Evolutionary conservation across 2,113 vertebrate genomes (phyloP), one percentile per base, ranked within the genome.

Genomic region (Phyllostomus hastatus): DNA sequence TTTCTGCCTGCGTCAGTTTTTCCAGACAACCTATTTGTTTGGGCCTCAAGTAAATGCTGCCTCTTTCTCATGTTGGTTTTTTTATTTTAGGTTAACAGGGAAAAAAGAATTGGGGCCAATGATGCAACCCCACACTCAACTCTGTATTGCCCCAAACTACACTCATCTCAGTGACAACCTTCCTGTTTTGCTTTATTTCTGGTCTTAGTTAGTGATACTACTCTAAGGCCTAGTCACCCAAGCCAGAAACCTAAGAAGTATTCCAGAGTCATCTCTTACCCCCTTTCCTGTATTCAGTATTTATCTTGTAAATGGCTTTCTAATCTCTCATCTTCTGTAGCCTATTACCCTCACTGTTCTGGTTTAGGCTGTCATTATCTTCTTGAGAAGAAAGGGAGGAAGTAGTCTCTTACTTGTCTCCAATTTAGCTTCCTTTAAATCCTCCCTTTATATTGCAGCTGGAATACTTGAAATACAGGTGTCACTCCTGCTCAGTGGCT

Each of bases 111-210:
- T 93, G 59, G 46, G 46, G 90, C 54, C 48, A 52, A 1, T 70
- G 78, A 76, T 90, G 48, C 28, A 61, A 41, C 10, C 5, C 50
- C 46, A 61, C 33, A 57, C n/a, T 64, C 57, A 72, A 26, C 28
- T 85, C 33, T 76, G 0, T 48, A 2, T 48, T 61, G 41, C 24
- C 26, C 78, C 70, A 84, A n/a, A 33, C 38, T 79, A 48, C 87
- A 28, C 52, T 85, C 50, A 46, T 61, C 67, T 90, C 72, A n/a
- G 19, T 91, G 54, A 72, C 46, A 76, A 19, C 28, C 50, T 93
- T 7, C 48, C 64, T 48, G 26, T 80, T 91, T 84, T 82, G 52
- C 67, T 95, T 87, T 88, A 46, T 92, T 94, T 90, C 79, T 95
- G 72, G 4, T 92, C 24, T 87, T 92, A 48, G 48, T 90, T 90